phyloP scores from a whole-genome alignment of 37 sponge, comb jelly and placozoan species.

The Diacarnus erythraeanus region DNA sequence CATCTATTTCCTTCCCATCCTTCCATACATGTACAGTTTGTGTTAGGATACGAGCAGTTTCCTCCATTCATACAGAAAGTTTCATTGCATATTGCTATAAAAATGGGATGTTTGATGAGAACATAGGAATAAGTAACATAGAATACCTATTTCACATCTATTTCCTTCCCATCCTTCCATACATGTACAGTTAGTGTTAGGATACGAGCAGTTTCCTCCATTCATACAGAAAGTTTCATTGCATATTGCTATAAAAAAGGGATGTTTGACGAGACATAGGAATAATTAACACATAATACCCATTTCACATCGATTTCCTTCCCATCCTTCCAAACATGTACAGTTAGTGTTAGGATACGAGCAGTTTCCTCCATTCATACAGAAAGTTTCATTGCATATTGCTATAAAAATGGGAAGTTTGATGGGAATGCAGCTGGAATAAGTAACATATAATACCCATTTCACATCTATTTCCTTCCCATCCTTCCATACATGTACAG shows the following conservation, averaged over 20 bases:
- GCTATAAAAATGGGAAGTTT: background rate
- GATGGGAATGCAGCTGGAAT: background rate
- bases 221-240: too few species aligned
- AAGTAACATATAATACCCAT: background rate
- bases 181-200: too few species aligned
- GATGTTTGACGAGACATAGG: background rate
- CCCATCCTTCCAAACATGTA: background rate
- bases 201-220: too few species aligned
- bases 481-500: background rate
- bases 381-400: background rate
- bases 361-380: background rate
- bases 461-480: background rate
- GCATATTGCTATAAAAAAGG: background rate
- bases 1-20: too few species aligned
- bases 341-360: background rate
- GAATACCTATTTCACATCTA: too few species aligned
- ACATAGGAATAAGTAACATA: too few species aligned
- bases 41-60: too few species aligned
- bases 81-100: too few species aligned
- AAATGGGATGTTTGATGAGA: too few species aligned
- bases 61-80: too few species aligned
- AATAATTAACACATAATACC: background rate
- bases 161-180: too few species aligned
- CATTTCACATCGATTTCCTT: background rate
- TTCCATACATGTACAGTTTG: too few species aligned